Conservation (phyloP, 2,888 invertebrate species). For the Agelastica alni region DNA sequence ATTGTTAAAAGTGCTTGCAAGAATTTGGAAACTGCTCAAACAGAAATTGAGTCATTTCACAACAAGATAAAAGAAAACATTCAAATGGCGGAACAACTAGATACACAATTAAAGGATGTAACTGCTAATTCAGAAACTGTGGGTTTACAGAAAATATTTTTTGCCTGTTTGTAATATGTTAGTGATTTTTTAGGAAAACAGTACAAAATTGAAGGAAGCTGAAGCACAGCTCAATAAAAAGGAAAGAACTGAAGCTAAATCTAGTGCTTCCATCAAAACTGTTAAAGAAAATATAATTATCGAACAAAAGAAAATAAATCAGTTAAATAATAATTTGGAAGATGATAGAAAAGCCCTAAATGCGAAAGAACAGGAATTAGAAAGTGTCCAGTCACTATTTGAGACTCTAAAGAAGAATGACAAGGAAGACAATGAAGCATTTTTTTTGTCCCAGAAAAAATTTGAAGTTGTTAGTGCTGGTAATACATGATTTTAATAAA, state of each 20-base stretch:
- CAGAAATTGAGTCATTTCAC: constrained; percentile 46
- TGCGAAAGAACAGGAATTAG: constrained; percentile 65
- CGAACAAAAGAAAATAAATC: constrained; percentile 70
- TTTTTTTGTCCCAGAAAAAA: constrained; percentile 74
- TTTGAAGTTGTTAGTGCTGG: constrained; percentile 64
- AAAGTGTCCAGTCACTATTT: constrained; percentile 66
- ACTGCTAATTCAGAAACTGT: no score
- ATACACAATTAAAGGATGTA: no score
- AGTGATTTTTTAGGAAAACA: constrained; percentile 74
- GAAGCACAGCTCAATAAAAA: constrained; percentile 67
- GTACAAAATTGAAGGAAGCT: constrained; percentile 65
- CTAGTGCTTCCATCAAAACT: constrained; percentile 66
- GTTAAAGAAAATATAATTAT: constrained; percentile 68
- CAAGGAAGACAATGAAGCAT: constrained; percentile 67
- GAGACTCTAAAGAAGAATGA: constrained; percentile 71
- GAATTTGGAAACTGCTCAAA: constrained; percentile 43
- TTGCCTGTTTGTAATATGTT: no score
- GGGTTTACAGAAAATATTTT: no score
- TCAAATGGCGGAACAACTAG: constrained; percentile 60
- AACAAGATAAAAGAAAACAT: constrained; percentile 61
- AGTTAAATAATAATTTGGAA: constrained; percentile 66
- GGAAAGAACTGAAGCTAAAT: constrained; percentile 70
- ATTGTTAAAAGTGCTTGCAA: constrained; percentile 40
- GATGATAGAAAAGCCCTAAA: constrained; percentile 69
- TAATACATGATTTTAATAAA: no score